These are phyloP conservation scores for Genyomyrus donnyi DNA, from an alignment of 2,113 vertebrate species.

Conservation along the genomic window DNA sequence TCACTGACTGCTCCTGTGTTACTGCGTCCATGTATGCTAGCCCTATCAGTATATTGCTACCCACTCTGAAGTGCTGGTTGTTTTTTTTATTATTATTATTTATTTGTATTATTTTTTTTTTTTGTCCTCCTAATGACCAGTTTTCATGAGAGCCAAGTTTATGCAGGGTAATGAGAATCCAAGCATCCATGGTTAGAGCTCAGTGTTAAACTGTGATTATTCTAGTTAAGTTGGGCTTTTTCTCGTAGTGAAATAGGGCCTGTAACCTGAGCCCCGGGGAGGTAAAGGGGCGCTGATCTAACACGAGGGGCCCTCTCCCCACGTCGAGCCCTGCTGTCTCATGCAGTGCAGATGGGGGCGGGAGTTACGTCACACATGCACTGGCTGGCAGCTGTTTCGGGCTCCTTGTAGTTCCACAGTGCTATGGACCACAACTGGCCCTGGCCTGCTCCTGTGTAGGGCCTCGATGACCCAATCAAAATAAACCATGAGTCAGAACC, in stretches of 20 bases:
- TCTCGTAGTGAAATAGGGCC: background rate
- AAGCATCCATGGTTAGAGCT: background rate
- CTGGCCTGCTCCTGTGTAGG: background rate
- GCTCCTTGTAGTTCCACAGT: background rate
- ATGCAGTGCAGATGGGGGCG: background rate
- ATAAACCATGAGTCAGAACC: background rate
- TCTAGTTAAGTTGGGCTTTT: background rate
- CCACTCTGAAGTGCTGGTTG: background rate
- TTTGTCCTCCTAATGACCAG: background rate
- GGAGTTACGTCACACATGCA: background rate
- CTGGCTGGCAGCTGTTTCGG: background rate
- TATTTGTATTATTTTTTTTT: background rate
- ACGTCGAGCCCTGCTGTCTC: background rate
- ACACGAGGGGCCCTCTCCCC: background rate
- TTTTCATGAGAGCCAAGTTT: background rate
- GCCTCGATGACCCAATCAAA: background rate
- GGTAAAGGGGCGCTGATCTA: background rate
- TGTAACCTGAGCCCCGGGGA: background rate
- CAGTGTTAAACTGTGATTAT: background rate
- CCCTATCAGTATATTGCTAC: background rate
- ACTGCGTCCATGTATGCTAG: background rate
- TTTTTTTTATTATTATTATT: background rate
- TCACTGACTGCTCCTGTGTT: background rate
- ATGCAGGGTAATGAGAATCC: background rate
- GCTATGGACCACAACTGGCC: background rate